Conservation (phyloP, 2,797 vertebrate species). For the Gymnoscopelus microlampas region DNA sequence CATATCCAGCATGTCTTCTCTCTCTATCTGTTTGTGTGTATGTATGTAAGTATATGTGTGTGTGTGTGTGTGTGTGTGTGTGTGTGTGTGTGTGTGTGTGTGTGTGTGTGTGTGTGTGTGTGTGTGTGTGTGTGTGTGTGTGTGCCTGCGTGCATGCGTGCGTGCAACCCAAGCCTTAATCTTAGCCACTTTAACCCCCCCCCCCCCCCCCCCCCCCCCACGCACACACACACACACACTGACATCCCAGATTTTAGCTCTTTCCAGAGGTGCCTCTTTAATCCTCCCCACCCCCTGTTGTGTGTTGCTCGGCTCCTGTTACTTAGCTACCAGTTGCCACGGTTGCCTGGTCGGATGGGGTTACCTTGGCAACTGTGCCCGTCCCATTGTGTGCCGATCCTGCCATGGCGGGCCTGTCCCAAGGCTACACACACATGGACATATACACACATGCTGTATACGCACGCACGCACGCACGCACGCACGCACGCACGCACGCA, state of each 20-base stretch:
- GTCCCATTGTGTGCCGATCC: slow-evolving; percentile 64
- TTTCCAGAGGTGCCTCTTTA: slow-evolving; percentile 43
- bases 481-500: background rate
- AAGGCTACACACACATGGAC: slow-evolving; percentile 45
- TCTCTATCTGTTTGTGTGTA: no score
- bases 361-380: slow-evolving; percentile 73
- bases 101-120: no score
- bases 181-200: no score
- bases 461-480: background rate
- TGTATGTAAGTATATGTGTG: no score
- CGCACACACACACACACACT: slow-evolving; percentile 2
- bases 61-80: no score
- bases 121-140: no score
- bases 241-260: slow-evolving; percentile 27
- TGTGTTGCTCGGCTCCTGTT: slow-evolving; percentile 67
- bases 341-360: slow-evolving; percentile 64
- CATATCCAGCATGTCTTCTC: no score
- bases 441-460: background rate
- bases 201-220: no score
- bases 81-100: no score
- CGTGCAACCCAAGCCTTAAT: no score
- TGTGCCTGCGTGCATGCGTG: no score
- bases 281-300: slow-evolving; percentile 49
- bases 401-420: slow-evolving; percentile 58
- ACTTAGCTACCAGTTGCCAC: slow-evolving; percentile 75